These are phyloP conservation scores for Peribatodes rhomboidaria DNA, from an alignment of 2,888 invertebrate species.

Conservation along the genomic window DNA sequence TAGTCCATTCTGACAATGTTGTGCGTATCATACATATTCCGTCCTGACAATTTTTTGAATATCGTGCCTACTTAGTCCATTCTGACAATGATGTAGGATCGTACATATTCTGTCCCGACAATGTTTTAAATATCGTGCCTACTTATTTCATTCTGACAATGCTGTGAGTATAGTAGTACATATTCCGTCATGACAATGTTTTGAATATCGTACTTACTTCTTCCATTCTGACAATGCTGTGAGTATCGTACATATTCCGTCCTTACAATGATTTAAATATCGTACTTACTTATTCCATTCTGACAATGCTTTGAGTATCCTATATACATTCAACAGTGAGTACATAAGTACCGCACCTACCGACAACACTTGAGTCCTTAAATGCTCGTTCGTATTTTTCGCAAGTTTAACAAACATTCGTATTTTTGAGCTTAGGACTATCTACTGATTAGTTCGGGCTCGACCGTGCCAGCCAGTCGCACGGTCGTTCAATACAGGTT, in stretches of 20 bases:
- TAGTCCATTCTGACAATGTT: slow-evolving; percentile 99
- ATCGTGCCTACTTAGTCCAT: slow-evolving; percentile 99
- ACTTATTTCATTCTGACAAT: slow-evolving; percentile 99
- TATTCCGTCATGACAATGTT: slow-evolving; percentile 99
- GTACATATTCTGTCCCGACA: slow-evolving; percentile 99
- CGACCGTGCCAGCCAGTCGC: neutral
- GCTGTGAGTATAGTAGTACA: slow-evolving; percentile 99
- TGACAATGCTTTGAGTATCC: slow-evolving; percentile 98
- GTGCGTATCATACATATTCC: slow-evolving; percentile 99
- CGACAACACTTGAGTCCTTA: slow-evolving; percentile 99
- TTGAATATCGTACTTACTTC: slow-evolving; percentile 99
- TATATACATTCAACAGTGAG: slow-evolving; percentile 99
- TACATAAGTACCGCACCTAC: slow-evolving; percentile 98
- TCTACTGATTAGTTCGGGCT: too few relatives aligned
- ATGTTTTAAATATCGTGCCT: slow-evolving; percentile 99
- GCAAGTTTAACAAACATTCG: too few relatives aligned
- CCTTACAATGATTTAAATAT: slow-evolving; percentile 99
- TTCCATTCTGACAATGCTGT: slow-evolving; percentile 99
- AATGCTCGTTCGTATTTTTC: too few relatives aligned
- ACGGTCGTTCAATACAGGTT: neutral
- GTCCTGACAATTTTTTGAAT: slow-evolving; percentile 99
- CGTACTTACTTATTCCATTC: slow-evolving; percentile 99
- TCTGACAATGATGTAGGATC: slow-evolving; percentile 99
- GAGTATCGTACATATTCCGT: slow-evolving; percentile 99
- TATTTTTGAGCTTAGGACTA: too few relatives aligned